A percentile compares a stretch with the other conserved stretches of the same genome.
phyloP scores from a whole-genome alignment of 2,113 vertebrate genomes.

The Vulpes vulpes region DNA sequence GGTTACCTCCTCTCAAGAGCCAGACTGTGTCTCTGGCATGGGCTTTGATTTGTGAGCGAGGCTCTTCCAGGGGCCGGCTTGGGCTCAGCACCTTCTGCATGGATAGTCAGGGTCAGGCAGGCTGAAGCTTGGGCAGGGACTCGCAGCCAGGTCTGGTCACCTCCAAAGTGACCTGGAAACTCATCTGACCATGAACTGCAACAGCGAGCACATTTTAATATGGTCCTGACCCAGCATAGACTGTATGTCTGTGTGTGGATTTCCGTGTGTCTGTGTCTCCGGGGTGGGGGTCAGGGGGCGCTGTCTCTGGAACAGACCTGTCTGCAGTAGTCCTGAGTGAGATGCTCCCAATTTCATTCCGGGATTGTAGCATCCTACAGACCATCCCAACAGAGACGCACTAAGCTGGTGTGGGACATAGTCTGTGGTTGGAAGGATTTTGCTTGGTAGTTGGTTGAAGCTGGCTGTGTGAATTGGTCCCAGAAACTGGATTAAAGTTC shows the following conservation, averaged over 20 bases:
- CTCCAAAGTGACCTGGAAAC: neutral
- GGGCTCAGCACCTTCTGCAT: fast-evolving
- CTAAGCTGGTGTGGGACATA: fast-evolving
- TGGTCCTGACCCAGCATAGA: fast-evolving
- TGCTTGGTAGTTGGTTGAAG: fast-evolving
- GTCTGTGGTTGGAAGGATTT: neutral
- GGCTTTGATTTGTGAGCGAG: neutral
- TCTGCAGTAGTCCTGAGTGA: fast-evolving
- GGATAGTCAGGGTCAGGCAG: too few species aligned
- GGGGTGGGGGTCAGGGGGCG: too few species aligned
- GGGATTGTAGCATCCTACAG: neutral
- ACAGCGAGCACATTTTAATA: neutral
- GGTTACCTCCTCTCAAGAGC: fast-evolving
- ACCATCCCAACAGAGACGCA: fast-evolving
- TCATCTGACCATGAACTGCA: neutral
- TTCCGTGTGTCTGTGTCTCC: neutral
- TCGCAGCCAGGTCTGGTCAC: neutral
- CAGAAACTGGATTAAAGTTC: neutral
- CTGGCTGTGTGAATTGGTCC: neutral
- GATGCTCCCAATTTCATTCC: neutral
- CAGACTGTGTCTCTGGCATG: fast-evolving
- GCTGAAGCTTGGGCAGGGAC: neutral
- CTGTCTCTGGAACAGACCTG: neutral
- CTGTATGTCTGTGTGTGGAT: fast-evolving
- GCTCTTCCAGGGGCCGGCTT: neutral